These are phyloP conservation scores for Euclidia mi DNA, from an alignment of 2,888 invertebrate species.

Conservation along the genomic window DNA sequence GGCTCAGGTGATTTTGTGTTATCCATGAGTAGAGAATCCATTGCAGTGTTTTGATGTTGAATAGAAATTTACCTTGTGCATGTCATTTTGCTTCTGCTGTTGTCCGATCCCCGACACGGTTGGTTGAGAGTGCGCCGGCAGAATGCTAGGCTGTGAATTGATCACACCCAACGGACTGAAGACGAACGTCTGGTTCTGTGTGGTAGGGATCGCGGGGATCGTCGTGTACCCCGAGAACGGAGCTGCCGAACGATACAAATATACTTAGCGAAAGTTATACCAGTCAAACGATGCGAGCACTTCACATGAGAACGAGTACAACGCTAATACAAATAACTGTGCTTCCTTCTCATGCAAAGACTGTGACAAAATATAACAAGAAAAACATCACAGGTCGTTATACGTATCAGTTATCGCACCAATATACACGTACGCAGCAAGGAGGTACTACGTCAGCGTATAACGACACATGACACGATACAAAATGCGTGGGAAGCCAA, in stretches of 20 bases:
- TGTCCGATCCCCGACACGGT: conserved; percentile 85
- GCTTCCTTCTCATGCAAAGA: conserved; percentile 10
- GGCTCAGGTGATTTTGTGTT: too few relatives aligned
- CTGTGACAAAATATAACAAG: conserved; percentile 10
- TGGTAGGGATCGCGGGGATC: conserved; percentile 94
- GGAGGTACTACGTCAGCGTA: conserved; percentile 15
- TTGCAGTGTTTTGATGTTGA: not conserved
- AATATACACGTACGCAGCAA: conserved; percentile 16
- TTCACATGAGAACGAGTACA: conserved; percentile 9
- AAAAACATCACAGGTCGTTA: conserved; percentile 16
- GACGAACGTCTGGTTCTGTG: conserved; percentile 94
- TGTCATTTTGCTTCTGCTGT: conserved; percentile 91
- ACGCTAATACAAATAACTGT: not conserved
- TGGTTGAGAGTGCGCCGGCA: conserved; percentile 90
- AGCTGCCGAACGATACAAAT: conserved; percentile 67
- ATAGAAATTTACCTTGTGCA: conserved; percentile 92
- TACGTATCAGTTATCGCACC: not conserved
- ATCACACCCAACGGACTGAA: conserved; percentile 93
- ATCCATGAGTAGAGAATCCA: too few relatives aligned
- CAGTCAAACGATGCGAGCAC: not conserved
- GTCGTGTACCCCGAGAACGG: conserved; percentile 94
- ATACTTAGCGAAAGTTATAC: conserved; percentile 11
- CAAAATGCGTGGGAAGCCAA: conserved; percentile 62
- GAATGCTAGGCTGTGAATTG: conserved; percentile 92
- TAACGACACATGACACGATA: conserved; percentile 35